Evolutionary conservation across 2,797 vertebrate genomes (phyloP), one percentile per base, ranked within the genome.

Genomic region (Scolopax bukidnonensis): DNA sequence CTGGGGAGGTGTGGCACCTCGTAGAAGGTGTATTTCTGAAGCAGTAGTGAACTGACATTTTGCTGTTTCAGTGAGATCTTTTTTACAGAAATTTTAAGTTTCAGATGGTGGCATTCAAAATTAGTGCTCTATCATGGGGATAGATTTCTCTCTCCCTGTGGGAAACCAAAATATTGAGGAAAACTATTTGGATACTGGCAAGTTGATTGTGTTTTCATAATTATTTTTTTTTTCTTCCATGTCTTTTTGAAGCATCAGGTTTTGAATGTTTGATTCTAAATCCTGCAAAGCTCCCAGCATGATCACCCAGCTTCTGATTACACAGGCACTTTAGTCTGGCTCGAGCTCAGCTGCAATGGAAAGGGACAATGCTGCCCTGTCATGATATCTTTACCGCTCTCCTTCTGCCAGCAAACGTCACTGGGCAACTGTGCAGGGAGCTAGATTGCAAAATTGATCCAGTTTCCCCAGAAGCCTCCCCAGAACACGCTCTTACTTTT

Each of bases 401-500:
- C 61, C 77, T 40, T 11, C 53, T 30, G 77, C 73, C 83, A 77
- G 80, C 69, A 53, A 12, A 2, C 18, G 4, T n/a, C 14, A 38
- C 14, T 5, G 30, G 74, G 75, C 75, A 54, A 6, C 59, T 18
- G 12, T 56, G 57, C 59, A 18, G 77, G 7, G 28, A 79, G 47
- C 77, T 65, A 23, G 30, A 0, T 18, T 8, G 27, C 27, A 33
- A 53, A 61, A 18, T 2, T 4, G 50, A 25, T 70, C 36, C 32
- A 2, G 8, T 43, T 68, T 54, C 56, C 67, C 47, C 54, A 79
- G 70, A n/a, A 87, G 11, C 21, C 50, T 43, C 47, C 36, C n/a
- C 23, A 27, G 14, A 33, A 11, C 2, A 3, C 1, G 0, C 1
- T 23, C 13, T 23, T n/a, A 1, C 15, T 45, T 56, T 57, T 25